A percentile compares a stretch with the other conserved stretches of the same genome.
phyloP scores from a whole-genome alignment of 1,140 invertebrate species.

The Protaetia brevitarsis region DNA sequence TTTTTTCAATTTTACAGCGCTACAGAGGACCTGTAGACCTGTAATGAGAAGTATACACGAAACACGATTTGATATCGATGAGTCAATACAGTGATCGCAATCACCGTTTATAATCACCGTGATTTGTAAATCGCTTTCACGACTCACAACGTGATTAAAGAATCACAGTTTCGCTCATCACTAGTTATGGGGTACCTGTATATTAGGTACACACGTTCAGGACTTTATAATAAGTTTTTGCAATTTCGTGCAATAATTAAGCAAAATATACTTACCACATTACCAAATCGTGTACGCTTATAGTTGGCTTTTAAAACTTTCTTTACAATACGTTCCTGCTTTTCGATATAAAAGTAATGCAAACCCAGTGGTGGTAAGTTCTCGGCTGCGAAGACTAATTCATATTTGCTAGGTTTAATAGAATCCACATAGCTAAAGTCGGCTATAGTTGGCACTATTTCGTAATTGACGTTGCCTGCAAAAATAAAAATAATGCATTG shows the following conservation, averaged over 20 bases:
- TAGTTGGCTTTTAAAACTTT: background rate
- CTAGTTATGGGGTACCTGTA: too few relatives aligned
- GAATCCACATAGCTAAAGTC: constrained; percentile 24
- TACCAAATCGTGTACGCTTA: background rate
- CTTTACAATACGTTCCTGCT: background rate
- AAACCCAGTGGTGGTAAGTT: constrained; percentile 64
- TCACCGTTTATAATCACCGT: too few relatives aligned
- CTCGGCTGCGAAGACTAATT: constrained; percentile 64
- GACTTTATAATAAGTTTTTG: too few relatives aligned
- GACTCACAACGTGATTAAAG: too few relatives aligned
- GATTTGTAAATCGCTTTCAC: too few relatives aligned
- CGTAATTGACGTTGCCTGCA: constrained; percentile 10
- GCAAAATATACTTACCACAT: constrained; percentile 1
- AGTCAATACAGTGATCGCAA: too few relatives aligned
- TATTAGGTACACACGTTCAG: too few relatives aligned
- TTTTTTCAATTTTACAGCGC: too few relatives aligned
- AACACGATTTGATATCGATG: too few relatives aligned
- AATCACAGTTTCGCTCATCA: too few relatives aligned
- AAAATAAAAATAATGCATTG: background rate
- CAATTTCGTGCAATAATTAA: background rate
- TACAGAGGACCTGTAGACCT: too few relatives aligned
- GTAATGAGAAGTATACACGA: too few relatives aligned
- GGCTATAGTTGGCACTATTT: constrained; percentile 25
- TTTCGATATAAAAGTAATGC: constrained; percentile 56
- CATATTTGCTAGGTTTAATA: constrained; percentile 45